Evolutionary conservation across 1,140 invertebrate genomes (phyloP).

Genomic region (Melanaphis sacchari): DNA sequence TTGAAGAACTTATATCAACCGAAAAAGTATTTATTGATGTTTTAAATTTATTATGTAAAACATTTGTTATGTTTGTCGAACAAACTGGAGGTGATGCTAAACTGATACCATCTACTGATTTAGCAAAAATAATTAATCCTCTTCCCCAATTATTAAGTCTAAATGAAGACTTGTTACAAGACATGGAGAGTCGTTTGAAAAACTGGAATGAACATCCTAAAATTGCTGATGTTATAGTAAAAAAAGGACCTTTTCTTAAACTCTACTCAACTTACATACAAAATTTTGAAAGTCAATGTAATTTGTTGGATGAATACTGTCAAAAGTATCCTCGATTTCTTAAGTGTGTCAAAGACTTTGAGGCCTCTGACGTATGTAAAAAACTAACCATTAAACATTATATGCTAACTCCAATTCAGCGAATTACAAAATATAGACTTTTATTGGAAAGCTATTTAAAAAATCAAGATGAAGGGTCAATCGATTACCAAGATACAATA

Average conservation of each 20-base stretch:
- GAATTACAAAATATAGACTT: constrained; percentile 75
- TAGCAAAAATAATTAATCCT: constrained; percentile 69
- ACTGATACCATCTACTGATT: constrained; percentile 67
- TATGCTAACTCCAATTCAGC: constrained; percentile 80
- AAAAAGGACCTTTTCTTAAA: constrained; percentile 79
- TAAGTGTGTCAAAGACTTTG: constrained; percentile 72
- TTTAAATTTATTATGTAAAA: constrained; percentile 73
- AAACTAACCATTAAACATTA: constrained; percentile 74
- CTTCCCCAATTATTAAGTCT: constrained; percentile 69
- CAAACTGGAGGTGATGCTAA: constrained; percentile 64
- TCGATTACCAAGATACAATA: constrained; percentile 74
- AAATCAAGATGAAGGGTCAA: constrained; percentile 68
- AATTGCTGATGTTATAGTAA: constrained; percentile 79
- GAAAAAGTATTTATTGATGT: constrained; percentile 76
- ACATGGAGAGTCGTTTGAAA: constrained; percentile 71
- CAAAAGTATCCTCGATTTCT: constrained; percentile 71
- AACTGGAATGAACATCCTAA: constrained; percentile 70
- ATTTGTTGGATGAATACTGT: constrained; percentile 70
- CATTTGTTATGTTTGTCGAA: constrained; percentile 70
- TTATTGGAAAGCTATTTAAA: constrained; percentile 74
- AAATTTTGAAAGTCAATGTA: constrained; percentile 73
- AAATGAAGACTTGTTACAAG: constrained; percentile 73
- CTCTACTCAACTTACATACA: constrained; percentile 77
- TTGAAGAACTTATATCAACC: constrained; percentile 74
- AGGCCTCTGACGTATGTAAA: constrained; percentile 71